These are phyloP conservation scores for Drosophila chauvacae DNA, from an alignment of 1,140 invertebrate species.

Conservation along the genomic window DNA sequence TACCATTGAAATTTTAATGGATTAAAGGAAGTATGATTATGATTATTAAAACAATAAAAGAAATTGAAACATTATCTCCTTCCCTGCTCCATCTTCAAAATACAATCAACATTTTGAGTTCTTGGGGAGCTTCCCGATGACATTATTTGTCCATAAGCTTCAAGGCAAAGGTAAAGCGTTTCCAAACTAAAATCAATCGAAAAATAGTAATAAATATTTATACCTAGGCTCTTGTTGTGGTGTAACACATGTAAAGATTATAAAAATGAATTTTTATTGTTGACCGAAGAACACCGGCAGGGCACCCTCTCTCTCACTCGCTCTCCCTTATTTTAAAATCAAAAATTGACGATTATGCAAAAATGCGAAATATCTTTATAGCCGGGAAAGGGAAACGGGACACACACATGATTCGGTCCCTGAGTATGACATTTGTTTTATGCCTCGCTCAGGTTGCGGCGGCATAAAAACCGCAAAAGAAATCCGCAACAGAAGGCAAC, in stretches of 20 bases:
- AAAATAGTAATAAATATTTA: constrained; percentile 80
- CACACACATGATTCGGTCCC: constrained; percentile 55
- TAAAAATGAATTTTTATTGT: constrained; percentile 81
- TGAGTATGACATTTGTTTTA: constrained; percentile 82
- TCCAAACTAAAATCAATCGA: constrained; percentile 71
- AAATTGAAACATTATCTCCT: constrained; percentile 10
- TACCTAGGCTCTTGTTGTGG: constrained; percentile 58
- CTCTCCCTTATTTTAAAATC: constrained; percentile 63
- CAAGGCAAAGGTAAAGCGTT: constrained; percentile 17
- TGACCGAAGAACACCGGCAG: constrained; percentile 59
- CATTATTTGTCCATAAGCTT: constrained; percentile 56
- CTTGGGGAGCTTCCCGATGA: constrained; percentile 19
- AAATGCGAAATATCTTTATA: constrained; percentile 73
- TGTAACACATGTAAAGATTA: constrained; percentile 76
- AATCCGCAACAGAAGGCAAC: constrained; percentile 47
- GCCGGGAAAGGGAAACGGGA: constrained; percentile 1
- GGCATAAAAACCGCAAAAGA: constrained; percentile 65
- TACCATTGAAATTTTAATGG: constrained; percentile 2
- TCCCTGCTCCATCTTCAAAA: background rate
- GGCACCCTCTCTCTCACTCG: background rate
- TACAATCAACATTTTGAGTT: background rate
- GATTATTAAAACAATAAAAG: background rate
- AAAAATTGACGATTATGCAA: constrained; percentile 83
- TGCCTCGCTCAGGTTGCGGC: constrained; percentile 69
- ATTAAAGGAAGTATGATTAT: background rate